These are phyloP conservation scores for Adelphocoris suturalis DNA, from an alignment of 2,888 invertebrate genomes.

Conservation along the genomic window DNA sequence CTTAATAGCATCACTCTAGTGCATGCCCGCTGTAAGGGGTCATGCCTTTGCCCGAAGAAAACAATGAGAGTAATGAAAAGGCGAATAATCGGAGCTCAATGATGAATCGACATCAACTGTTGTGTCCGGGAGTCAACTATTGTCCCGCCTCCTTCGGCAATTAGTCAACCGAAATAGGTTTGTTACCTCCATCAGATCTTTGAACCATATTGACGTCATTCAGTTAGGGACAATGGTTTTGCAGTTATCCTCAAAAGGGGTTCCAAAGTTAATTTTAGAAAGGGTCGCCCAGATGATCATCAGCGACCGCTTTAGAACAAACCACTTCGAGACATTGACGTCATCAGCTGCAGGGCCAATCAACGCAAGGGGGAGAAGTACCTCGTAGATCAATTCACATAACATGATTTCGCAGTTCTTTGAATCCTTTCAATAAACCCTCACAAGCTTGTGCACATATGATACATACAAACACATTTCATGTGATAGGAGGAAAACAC, in stretches of 20 bases:
- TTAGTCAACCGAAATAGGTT: not conserved
- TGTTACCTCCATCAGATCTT: conserved; percentile 26
- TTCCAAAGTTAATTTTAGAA: not conserved
- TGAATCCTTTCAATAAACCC: not conserved
- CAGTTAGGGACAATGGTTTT: conserved; percentile 10
- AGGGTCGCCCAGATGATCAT: not conserved
- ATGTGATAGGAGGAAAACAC: too few relatives aligned
- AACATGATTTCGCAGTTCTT: not conserved
- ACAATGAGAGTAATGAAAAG: conserved; percentile 21
- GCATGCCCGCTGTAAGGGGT: not conserved
- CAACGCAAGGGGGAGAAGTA: not conserved
- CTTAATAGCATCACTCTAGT: conserved; percentile 4
- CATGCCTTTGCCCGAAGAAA: not conserved
- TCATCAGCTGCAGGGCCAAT: not conserved
- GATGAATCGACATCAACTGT: conserved; percentile 29
- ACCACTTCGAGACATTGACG: not conserved
- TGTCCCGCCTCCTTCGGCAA: conserved; percentile 3
- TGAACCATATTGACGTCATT: conserved; percentile 11
- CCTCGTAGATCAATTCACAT: not conserved
- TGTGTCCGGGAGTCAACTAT: conserved; percentile 35
- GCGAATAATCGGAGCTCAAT: not conserved
- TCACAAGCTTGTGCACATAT: too few relatives aligned
- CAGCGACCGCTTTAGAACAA: conserved; percentile 9
- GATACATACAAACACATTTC: too few relatives aligned
- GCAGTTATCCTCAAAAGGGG: not conserved